phyloP scores from a whole-genome alignment of 2,888 invertebrate species.

The Scaptomyza polygonia region DNA sequence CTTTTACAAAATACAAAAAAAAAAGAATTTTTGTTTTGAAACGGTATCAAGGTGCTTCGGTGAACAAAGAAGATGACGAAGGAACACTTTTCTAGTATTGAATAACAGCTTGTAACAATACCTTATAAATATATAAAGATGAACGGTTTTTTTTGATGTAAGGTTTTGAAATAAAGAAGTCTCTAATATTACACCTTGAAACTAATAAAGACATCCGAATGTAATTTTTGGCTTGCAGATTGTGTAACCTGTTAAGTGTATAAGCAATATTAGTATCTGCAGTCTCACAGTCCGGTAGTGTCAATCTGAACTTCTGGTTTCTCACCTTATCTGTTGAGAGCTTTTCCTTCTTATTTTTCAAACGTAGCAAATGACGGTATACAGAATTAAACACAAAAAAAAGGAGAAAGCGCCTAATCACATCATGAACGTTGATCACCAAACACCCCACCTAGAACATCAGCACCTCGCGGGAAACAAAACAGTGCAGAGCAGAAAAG shows the following conservation, averaged over 20 bases:
- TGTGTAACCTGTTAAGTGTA: slow-evolving; percentile 1
- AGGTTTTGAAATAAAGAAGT: no score
- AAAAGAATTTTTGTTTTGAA: no score
- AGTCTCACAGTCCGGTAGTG: slow-evolving; percentile 23
- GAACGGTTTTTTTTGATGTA: no score
- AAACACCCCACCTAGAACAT: slow-evolving; percentile 28
- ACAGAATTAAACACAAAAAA: not conserved
- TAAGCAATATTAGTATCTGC: slow-evolving; percentile 19
- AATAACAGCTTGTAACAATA: no score
- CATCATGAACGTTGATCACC: slow-evolving; percentile 63
- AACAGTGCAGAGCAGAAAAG: not conserved
- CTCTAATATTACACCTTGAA: no score
- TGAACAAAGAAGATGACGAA: no score
- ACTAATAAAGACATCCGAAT: not conserved
- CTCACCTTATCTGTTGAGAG: slow-evolving; percentile 40
- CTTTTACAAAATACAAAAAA: no score
- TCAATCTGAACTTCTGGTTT: slow-evolving; percentile 39
- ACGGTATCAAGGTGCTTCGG: no score
- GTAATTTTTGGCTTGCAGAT: not conserved
- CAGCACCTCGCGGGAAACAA: not conserved
- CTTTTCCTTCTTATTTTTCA: not conserved
- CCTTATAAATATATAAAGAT: no score
- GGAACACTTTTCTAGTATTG: no score
- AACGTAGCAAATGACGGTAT: slow-evolving; percentile 5
- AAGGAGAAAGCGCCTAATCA: slow-evolving; percentile 64